Evolutionary conservation across 2,888 invertebrate genomes (phyloP).

Genomic region (Smittia aterrima): DNA sequence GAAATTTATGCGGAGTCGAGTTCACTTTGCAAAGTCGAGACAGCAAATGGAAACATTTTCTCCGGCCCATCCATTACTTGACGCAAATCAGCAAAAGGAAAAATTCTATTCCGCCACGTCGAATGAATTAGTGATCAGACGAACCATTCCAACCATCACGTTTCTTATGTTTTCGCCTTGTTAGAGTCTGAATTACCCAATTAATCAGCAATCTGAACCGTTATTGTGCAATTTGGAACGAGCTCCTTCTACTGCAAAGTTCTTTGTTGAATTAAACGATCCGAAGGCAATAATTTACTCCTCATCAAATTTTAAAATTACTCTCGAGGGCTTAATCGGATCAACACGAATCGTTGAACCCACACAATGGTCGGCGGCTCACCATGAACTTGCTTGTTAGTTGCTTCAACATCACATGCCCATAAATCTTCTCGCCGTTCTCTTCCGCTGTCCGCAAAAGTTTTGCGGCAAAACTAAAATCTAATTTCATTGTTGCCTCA

Average conservation of each 20-base stretch:
- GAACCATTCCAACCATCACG: background rate
- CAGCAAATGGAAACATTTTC: too few relatives aligned
- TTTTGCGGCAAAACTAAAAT: background rate
- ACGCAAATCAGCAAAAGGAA: too few relatives aligned
- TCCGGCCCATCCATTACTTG: too few relatives aligned
- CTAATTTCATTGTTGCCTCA: background rate
- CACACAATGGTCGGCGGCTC: background rate
- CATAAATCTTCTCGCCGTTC: background rate
- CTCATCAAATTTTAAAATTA: too few relatives aligned
- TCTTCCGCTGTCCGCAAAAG: background rate
- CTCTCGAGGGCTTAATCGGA: too few relatives aligned
- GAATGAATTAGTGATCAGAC: too few relatives aligned
- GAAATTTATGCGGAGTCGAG: background rate
- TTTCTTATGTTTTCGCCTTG: background rate
- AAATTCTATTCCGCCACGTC: too few relatives aligned
- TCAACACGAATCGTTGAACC: background rate
- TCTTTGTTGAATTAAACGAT: too few relatives aligned
- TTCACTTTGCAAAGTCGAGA: too few relatives aligned
- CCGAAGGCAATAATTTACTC: too few relatives aligned
- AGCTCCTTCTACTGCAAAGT: too few relatives aligned
- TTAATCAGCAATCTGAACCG: background rate
- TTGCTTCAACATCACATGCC: background rate
- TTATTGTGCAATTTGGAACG: background rate
- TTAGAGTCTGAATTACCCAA: background rate
- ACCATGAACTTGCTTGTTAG: slow-evolving; percentile 17